A percentile compares a stretch with the other conserved stretches of the same genome.
Evolutionary conservation across 2,888 invertebrate genomes (phyloP).

Genomic region (Cosmia trapezina): DNA sequence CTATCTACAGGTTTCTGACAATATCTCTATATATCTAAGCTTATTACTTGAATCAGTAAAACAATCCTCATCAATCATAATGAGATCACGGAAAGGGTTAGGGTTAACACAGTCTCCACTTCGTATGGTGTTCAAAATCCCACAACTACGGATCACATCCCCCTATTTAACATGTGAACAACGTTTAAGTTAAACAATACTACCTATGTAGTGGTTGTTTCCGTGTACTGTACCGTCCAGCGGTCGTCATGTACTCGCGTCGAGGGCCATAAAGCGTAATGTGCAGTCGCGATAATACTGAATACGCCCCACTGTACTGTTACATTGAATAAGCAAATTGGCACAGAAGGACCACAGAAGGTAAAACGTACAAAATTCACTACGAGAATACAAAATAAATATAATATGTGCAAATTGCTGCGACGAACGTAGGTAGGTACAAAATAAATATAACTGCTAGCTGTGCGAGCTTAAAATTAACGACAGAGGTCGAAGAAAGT

Average conservation of each 20-base stretch:
- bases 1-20: background rate
- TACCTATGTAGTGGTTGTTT: conserved; percentile 43
- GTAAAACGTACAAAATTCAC: background rate
- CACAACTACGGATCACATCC: background rate
- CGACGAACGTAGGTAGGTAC: too few relatives aligned
- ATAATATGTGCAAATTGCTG: too few relatives aligned
- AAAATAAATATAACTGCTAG: background rate
- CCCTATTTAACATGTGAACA: conserved; percentile 44
- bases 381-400: background rate
- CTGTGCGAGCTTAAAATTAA: background rate
- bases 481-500: background rate
- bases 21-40: background rate
- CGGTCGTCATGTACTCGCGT: conserved; percentile 55
- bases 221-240: conserved; percentile 46
- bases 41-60: background rate
- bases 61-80: background rate
- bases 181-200: conserved; percentile 45
- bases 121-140: conserved; percentile 14
- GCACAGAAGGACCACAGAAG: conserved; percentile 29
- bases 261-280: conserved; percentile 63
- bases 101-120: background rate
- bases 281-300: conserved; percentile 61
- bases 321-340: background rate
- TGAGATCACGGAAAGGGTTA: background rate
- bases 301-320: conserved; percentile 45